Percentiles rank a stretch among this genome's conserved stretches.
Evolutionary conservation across 2,888 invertebrate genomes (phyloP).

Genomic region (Coelopa pilipes): DNA sequence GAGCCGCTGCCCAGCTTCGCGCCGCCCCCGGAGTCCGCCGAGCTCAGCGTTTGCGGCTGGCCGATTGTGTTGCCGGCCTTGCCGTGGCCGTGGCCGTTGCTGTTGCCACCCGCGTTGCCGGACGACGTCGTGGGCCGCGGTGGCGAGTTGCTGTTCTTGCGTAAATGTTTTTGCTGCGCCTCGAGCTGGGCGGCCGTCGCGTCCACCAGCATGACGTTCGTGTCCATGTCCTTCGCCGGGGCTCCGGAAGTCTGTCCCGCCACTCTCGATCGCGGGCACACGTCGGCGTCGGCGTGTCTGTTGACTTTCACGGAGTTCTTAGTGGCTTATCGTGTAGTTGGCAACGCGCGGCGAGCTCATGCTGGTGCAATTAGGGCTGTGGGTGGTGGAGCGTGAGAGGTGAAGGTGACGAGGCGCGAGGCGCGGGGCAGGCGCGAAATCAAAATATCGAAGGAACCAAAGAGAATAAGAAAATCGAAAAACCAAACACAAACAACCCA

Average conservation of each 20-base stretch:
- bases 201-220: conserved; percentile 58
- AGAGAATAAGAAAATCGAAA: too few species aligned
- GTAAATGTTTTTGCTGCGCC: conserved; percentile 52
- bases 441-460: too few species aligned
- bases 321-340: too few species aligned
- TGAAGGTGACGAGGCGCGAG: too few species aligned
- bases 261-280: background rate
- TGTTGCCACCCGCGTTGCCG: conserved; percentile 30
- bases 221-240: conserved; percentile 53
- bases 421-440: too few species aligned
- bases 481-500: too few species aligned
- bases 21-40: background rate
- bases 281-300: too few species aligned
- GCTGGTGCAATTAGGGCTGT: too few species aligned
- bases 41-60: background rate
- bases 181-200: conserved; percentile 48
- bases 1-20: conserved; percentile 7
- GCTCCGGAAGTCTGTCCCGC: background rate
- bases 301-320: too few species aligned
- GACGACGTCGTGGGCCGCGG: conserved; percentile 44
- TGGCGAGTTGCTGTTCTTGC: conserved; percentile 49
- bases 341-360: too few species aligned
- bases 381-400: too few species aligned
- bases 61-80: conserved; percentile 39
- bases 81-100: conserved; percentile 21